A percentile compares a stretch with the other conserved stretches of the same genome.
These are phyloP conservation scores for Scolanthus callimorphus DNA, from an alignment of 92 coral and sea anemone genomes.

Conservation along the genomic window DNA sequence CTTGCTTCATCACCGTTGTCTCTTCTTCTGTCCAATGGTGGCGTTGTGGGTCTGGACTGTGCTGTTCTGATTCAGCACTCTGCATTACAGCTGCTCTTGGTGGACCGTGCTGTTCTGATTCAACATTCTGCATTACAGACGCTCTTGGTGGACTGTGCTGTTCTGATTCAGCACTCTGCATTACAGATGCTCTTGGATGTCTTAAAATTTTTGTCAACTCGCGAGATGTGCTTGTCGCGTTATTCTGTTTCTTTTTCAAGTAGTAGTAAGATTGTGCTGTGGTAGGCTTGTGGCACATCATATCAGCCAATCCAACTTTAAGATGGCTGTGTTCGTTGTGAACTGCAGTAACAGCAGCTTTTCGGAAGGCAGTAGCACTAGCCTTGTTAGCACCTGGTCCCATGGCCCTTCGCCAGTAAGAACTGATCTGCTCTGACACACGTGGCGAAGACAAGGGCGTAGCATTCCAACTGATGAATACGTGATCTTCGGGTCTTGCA, in stretches of 20 bases:
- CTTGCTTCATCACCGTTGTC: conserved; percentile 9
- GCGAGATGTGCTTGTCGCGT: conserved; percentile 40
- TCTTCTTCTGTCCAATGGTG: conserved; percentile 13
- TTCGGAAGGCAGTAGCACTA: conserved; percentile 31
- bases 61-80: no score
- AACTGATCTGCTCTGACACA: conserved; percentile 35
- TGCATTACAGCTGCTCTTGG: conserved; percentile 4
- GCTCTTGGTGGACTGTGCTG: no score
- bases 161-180: no score
- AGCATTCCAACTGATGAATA: conserved; percentile 32
- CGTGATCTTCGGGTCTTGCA: conserved; percentile 12
- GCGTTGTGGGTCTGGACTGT: background rate
- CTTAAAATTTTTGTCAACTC: conserved; percentile 24
- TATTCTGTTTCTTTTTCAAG: conserved; percentile 35
- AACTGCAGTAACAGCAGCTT: conserved; percentile 46
- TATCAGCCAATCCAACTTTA: conserved; percentile 37
- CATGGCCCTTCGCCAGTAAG: conserved; percentile 43
- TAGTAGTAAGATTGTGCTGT: conserved; percentile 34
- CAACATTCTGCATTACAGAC: no score
- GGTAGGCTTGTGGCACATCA: conserved; percentile 33
- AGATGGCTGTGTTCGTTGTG: conserved; percentile 26
- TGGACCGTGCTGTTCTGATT: no score
- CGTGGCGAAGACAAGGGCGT: conserved; percentile 37
- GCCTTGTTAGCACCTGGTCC: conserved; percentile 13
- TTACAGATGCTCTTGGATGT: conserved; percentile 2